phyloP scores from a whole-genome alignment of 1,140 invertebrate genomes.

The Hesperophylax magnus region DNA sequence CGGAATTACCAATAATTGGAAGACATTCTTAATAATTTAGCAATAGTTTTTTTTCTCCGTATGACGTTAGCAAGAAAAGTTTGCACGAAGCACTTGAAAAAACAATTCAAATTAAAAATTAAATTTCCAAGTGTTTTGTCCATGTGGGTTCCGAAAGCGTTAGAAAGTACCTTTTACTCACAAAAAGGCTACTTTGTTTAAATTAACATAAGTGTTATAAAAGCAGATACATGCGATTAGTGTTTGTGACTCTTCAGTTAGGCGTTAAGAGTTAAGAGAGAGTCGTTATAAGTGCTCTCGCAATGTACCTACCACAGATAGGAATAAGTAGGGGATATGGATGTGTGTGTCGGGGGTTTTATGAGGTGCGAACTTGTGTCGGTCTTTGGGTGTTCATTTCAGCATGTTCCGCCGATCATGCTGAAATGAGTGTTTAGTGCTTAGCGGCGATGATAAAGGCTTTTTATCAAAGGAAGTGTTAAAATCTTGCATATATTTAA shows the following conservation, averaged over 20 bases:
- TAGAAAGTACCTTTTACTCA: no score
- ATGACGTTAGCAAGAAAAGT: no score
- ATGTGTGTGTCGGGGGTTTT: neutral
- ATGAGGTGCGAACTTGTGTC: slow-evolving; percentile 30
- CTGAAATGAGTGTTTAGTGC: neutral
- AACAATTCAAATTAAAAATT: no score
- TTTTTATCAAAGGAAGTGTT: neutral
- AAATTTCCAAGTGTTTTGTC: no score
- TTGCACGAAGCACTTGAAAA: no score
- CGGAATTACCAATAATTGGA: no score
- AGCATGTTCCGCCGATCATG: neutral
- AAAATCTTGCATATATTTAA: no score
- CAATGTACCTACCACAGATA: neutral
- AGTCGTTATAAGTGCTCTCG: neutral
- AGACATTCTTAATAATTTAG: no score
- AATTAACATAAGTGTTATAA: no score
- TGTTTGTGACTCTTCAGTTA: neutral
- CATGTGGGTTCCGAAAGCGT: no score
- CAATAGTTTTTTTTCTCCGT: no score
- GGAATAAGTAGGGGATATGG: neutral
- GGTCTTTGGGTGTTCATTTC: slow-evolving; percentile 1
- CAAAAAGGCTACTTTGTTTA: no score
- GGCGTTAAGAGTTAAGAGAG: slow-evolving; percentile 11
- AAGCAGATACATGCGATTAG: neutral
- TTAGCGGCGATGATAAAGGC: neutral